These are phyloP conservation scores for Nesogale talazaci DNA, from an alignment of 2,113 vertebrate genomes.

Conservation along the genomic window DNA sequence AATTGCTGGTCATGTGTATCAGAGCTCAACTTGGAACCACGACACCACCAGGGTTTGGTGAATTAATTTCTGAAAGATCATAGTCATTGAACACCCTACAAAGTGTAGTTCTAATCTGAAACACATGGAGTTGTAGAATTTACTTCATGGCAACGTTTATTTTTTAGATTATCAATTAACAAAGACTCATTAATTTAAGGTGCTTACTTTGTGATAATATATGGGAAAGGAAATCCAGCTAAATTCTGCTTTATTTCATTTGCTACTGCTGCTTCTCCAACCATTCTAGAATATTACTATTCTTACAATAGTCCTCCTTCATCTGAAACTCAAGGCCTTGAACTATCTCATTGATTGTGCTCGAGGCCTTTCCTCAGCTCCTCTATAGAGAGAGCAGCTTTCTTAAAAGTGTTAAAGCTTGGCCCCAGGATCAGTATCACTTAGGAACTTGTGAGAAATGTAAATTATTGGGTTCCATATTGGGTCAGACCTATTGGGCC, in stretches of 20 bases:
- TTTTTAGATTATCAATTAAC: conserved; percentile 1
- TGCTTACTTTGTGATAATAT: conserved; percentile 10
- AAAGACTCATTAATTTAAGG: conserved; percentile 29
- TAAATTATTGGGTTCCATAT: conserved; percentile 33
- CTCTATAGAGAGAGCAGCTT: neutral
- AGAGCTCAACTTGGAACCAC: too few species aligned
- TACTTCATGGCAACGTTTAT: too few species aligned
- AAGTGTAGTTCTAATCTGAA: too few species aligned
- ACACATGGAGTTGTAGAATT: too few species aligned
- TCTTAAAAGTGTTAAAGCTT: neutral
- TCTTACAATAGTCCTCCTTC: neutral
- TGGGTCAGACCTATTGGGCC: neutral
- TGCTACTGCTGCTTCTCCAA: neutral
- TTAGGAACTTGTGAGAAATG: conserved; percentile 50
- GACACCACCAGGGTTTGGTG: too few species aligned
- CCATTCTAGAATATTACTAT: neutral
- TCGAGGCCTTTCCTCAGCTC: neutral
- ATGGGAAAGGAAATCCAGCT: conserved; percentile 3
- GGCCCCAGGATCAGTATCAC: neutral
- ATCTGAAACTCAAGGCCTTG: conserved; percentile 16
- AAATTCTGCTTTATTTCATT: conserved; percentile 9
- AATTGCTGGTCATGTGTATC: too few species aligned
- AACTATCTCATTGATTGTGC: neutral
- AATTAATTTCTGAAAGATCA: too few species aligned
- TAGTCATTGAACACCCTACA: too few species aligned